Evolutionary conservation across 2,113 vertebrate species (phyloP).

Genomic region (Columbina picui): DNA sequence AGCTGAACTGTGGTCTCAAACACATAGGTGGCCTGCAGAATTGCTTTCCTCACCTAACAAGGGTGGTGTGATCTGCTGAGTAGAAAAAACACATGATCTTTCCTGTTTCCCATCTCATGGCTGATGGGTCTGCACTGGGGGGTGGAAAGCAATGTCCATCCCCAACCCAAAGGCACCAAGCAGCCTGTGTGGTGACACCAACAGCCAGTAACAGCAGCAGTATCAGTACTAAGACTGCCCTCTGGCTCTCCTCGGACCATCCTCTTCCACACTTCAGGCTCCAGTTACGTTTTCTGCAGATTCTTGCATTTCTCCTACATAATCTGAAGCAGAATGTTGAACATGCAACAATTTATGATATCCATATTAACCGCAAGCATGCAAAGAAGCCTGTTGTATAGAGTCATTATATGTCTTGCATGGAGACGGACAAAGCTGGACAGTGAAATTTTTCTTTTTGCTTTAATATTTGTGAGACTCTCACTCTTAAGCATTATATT

Average conservation of each 20-base stretch:
- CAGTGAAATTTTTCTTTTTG: not conserved
- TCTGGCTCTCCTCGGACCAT: not conserved
- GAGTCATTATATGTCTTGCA: not conserved
- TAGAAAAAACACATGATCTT: not conserved
- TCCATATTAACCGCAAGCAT: not conserved
- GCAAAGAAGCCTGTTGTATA: not conserved
- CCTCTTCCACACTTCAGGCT: not conserved
- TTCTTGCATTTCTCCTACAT: not conserved
- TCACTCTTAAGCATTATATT: not conserved
- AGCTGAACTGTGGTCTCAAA: not conserved
- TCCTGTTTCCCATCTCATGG: not conserved
- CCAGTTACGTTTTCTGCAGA: not conserved
- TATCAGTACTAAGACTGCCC: not conserved
- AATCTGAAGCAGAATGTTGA: not conserved
- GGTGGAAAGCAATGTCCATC: accelerated
- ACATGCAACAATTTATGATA: not conserved
- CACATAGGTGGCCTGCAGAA: not conserved
- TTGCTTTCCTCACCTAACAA: not conserved
- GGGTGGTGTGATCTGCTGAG: not conserved
- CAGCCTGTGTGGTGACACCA: not conserved
- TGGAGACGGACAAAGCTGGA: not conserved
- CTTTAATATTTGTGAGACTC: not conserved
- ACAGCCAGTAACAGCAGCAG: not conserved
- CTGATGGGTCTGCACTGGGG: not conserved
- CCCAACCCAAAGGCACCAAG: not conserved